phyloP scores from a whole-genome alignment of 1,140 invertebrate species.

The Euschistus heros region DNA sequence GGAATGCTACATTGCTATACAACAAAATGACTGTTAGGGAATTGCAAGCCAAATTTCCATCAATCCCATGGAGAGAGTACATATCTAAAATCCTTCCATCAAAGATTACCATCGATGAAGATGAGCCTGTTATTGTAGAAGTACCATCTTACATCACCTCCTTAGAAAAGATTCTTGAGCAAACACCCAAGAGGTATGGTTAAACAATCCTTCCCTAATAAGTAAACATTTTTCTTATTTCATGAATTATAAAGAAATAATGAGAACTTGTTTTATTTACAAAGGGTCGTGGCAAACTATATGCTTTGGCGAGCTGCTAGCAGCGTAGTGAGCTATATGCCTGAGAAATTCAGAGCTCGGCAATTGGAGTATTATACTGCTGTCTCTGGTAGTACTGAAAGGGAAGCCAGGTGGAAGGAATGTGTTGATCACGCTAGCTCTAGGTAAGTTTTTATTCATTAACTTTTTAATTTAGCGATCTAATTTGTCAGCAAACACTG shows the following conservation, averaged over 20 bases:
- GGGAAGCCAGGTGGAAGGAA: slow-evolving; percentile 75
- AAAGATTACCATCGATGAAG: slow-evolving; percentile 44
- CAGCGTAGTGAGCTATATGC: slow-evolving; percentile 62
- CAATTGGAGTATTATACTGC: slow-evolving; percentile 62
- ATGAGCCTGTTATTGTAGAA: slow-evolving; percentile 70
- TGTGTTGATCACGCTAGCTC: slow-evolving; percentile 60
- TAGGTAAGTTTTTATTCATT: slow-evolving; percentile 43
- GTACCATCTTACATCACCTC: slow-evolving; percentile 64
- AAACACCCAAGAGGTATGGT: slow-evolving; percentile 46
- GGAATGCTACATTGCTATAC: slow-evolving; percentile 82
- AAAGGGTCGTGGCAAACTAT: slow-evolving; percentile 60
- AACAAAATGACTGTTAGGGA: slow-evolving; percentile 77
- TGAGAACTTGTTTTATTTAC: slow-evolving; percentile 15
- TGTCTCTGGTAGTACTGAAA: slow-evolving; percentile 59
- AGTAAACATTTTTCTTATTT: too few relatives aligned
- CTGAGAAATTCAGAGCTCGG: slow-evolving; percentile 54
- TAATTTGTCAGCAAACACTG: too few relatives aligned
- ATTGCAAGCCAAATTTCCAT: slow-evolving; percentile 59
- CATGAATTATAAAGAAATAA: too few relatives aligned
- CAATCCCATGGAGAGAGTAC: slow-evolving; percentile 69
- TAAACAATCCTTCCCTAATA: too few relatives aligned
- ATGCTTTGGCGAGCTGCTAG: slow-evolving; percentile 68
- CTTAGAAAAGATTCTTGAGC: slow-evolving; percentile 46
- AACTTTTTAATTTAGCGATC: too few relatives aligned
- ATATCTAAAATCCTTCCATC: slow-evolving; percentile 62